Base-by-base conservation (phyloP, 2,888 invertebrate species). In the Drosophila prolongata region DNA sequence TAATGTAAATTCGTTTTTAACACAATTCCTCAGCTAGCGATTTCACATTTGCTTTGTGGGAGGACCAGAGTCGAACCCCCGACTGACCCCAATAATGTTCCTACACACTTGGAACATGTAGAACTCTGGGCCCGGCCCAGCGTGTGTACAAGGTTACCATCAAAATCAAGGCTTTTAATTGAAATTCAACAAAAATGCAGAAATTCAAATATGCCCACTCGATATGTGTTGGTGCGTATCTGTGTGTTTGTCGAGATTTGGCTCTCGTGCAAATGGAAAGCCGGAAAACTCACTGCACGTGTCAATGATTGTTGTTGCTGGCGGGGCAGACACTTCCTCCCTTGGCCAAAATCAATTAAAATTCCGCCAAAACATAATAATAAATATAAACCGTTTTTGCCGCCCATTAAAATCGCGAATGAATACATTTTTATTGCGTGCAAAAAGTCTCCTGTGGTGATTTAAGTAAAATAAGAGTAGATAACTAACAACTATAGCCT, bases 91-190 rank as follows among this genome's bases (percentile, higher is more conserved):
- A 86, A 80, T 80, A 66, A 14, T 72, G 53, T 47, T 54, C 30
- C 30, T 34, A 19, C 37, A 44, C 64, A 52, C 40, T 65, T 67
- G 37, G 27, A 37, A 24, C 40, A 24, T 54, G 24, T 60, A 24
- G 50, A 54, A 30, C 16, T 35, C 16, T 34, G 42, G 24, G 37
- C 14, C 13, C 35, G 46, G 37, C 82, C 72, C 83, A 83, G 75
- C 76, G 73, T 76, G 77, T 76, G 71, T 57, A 75, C 75, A 78
- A 75, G 74, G 74, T 64, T 76, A 73, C 87, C 83, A 80, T 87
- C 76, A 78, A 84, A 88, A 89, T 85, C 89, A 89, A 85, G 84
- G 84, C 68, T 80, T 86, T 85, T 85, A 83, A 85, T 85, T 89
- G 85, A 89, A 87, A 85, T 76, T 87, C 78, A 89, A 69, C 77